Evolutionary conservation across 1,140 invertebrate genomes (phyloP), one percentile per base, ranked within the genome.

Genomic region (Saccostrea cuccullata): DNA sequence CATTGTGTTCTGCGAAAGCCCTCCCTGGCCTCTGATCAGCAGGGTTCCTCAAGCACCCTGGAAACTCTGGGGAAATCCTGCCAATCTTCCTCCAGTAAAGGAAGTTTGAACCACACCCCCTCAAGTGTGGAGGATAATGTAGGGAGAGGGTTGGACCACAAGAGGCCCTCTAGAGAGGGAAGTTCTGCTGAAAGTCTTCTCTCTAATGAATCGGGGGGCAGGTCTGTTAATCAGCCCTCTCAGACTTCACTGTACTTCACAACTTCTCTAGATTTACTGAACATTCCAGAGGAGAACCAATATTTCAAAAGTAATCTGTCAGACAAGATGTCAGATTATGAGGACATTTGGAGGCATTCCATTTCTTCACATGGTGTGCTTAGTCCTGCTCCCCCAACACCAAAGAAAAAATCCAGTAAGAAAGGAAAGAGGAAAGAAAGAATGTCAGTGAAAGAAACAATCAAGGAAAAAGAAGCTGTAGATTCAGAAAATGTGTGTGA

Each of bases 241-340:
- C 56, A 47, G 89, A 90, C 89, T 30, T 92, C 89, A 96, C 96
- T 87, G 95, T 97, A 92, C 58, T 91, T 87, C n/a, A 91, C 90
- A 23, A 91, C 92, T 0, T 90, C 92, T 17, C 77, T 93, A 58
- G 92, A 92, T 84, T 86, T 92, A 20, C 67, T 94, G 15, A 85
- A 92, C n/a, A 91, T 91, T 84, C 90, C 92, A 23, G 92, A 93
- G 55, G 92, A 93, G 40, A 91, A 91, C 82, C 20, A 89, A n/a
- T 98, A 98, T 94, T 98, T 97, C 92, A 96, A 97, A 88, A 98
- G 98, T 93, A 97, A 97, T 9, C 95, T 98, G 11, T 97, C 97
- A 77, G 98, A 99, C 93, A 98, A 98, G 95, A 97, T 98, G 36
- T 98, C 98, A 88, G 98, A 99, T 95, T 99, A 99, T 94, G 98